Percentiles rank a stretch among this genome's conserved stretches.
phyloP scores from a whole-genome alignment of 2,888 invertebrate genomes.

The Dicyrtomina minuta region DNA sequence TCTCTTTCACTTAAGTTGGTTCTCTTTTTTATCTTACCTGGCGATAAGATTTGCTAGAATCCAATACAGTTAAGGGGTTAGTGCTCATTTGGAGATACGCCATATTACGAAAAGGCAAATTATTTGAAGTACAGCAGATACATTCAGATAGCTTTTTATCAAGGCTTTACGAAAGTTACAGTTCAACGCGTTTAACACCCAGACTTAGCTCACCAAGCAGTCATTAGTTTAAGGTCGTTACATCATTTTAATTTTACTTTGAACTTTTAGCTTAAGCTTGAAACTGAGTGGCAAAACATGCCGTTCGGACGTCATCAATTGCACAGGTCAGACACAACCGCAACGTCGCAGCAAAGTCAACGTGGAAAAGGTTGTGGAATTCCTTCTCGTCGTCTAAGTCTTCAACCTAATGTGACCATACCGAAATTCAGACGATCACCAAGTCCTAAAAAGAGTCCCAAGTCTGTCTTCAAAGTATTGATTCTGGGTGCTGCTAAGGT shows the following conservation, averaged over 20 bases:
- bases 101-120: conserved; percentile 25
- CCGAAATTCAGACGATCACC: conserved; percentile 42
- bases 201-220: no score
- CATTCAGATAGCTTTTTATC: conserved; percentile 1
- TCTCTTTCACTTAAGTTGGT: no score
- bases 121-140: conserved; percentile 11
- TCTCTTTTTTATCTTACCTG: no score
- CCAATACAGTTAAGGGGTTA: not conserved
- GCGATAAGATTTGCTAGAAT: no score
- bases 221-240: no score
- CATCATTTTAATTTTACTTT: no score
- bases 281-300: conserved; percentile 1
- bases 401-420: conserved; percentile 42
- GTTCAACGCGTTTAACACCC: no score
- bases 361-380: conserved; percentile 16
- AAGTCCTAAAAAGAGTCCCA: conserved; percentile 48
- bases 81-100: conserved; percentile 18
- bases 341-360: conserved; percentile 38
- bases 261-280: no score
- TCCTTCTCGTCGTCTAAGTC: conserved; percentile 43
- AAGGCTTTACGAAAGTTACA: no score
- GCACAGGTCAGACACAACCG: conserved; percentile 44
- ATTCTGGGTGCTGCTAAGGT: conserved; percentile 50
- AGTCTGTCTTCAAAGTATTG: conserved; percentile 48
- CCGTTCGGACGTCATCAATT: conserved; percentile 42